Conservation (phyloP, 1,140 invertebrate species). For the Drosophila sturtevanti region DNA sequence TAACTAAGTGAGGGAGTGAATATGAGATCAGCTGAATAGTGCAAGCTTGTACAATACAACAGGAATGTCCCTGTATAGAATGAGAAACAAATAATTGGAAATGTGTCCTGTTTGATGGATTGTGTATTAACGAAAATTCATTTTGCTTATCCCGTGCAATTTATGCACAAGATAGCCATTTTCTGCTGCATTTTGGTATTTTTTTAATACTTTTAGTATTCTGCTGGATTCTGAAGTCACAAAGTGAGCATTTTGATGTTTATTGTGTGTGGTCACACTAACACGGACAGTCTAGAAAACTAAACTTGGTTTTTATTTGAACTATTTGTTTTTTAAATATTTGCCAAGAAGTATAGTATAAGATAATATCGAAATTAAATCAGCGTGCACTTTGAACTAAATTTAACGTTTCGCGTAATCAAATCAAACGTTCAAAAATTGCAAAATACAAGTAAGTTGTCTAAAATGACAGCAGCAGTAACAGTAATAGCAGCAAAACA, state of each 20-base stretch:
- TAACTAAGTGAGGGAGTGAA: too few relatives aligned
- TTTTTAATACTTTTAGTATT: not conserved
- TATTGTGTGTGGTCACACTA: not conserved
- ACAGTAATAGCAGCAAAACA: not conserved
- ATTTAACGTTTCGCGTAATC: conserved; percentile 13
- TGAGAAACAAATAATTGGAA: too few relatives aligned
- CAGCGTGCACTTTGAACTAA: conserved; percentile 13
- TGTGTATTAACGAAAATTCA: too few relatives aligned
- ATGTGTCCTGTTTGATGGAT: too few relatives aligned
- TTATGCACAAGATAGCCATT: too few relatives aligned
- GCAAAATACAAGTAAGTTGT: conserved; percentile 42
- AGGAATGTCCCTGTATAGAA: too few relatives aligned
- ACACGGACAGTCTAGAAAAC: conserved; percentile 1
- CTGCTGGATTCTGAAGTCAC: not conserved
- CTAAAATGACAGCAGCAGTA: conserved; percentile 20
- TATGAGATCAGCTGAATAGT: too few relatives aligned
- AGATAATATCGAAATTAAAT: conserved; percentile 18
- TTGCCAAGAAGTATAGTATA: conserved; percentile 19
- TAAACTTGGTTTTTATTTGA: conserved; percentile 3
- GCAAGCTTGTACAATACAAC: too few relatives aligned
- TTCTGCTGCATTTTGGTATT: too few relatives aligned
- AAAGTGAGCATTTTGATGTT: not conserved
- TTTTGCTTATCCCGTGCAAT: too few relatives aligned
- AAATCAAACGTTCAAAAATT: conserved; percentile 20
- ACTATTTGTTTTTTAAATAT: conserved; percentile 36